Evolutionary conservation across 2,888 invertebrate species (phyloP), one percentile per base, ranked within the genome.

Genomic region (Pandemis corylana): DNA sequence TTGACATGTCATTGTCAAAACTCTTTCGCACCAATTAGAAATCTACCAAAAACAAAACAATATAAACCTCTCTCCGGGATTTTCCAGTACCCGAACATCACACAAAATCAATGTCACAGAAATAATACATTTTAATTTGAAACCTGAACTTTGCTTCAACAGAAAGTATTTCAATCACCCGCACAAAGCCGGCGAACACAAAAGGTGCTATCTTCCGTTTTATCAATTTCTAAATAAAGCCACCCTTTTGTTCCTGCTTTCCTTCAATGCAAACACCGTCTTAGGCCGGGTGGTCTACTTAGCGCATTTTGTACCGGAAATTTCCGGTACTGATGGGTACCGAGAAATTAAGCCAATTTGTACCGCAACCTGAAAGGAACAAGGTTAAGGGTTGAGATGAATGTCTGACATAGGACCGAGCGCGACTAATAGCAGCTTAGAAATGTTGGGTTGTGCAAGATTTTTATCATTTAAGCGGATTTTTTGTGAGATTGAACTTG

Each of bases 81-180:
- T 59, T 28, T 1, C 5, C 15, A 56, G 56, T n/a, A 59, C 53
- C 53, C 20, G 6, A 56, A 20, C 20, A 15, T 56, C 59, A 41
- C 65, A 61, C 46, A 59, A 69, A 67, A 46, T 59, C 59, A 53
- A 69, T 42, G 66, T 70, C 69, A 68, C 64, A n/a, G 44, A 65
- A 53, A 73, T 73, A 64, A 70, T 74, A 59, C 65, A 51, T 66
- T 74, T 74, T 65, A 74, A 74, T 70, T 74, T 74, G 61, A 69
- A 74, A 74, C 66, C 56, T 66, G 61, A 69, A 74, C 51, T 61
- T 42, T 28, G 28, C 59, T 69, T 51, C 66, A 62, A 66, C 69
- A 65, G 66, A 74, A 74, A 74, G 74, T 74, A 70, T 74, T 74
- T 74, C 66, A 61, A 74, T 74, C 74, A 66, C 20, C 44, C 28